phyloP scores from a whole-genome alignment of 2,797 vertebrate genomes.

The Leucoraja ocellata region DNA sequence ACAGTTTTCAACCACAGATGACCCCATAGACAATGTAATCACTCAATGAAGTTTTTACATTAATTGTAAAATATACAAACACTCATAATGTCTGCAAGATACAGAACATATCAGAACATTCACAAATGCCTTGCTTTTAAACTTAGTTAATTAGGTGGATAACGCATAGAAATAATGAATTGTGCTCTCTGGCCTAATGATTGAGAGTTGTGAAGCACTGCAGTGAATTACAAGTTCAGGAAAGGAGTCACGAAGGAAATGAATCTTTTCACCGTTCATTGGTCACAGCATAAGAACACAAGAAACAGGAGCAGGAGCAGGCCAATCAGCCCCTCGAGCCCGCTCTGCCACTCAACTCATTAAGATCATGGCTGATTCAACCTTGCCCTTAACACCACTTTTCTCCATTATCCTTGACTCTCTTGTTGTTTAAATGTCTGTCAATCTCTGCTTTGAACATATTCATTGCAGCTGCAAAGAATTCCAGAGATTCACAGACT shows the following conservation, averaged over 20 bases:
- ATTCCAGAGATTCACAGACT: too few relatives aligned
- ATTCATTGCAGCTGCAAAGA: too few relatives aligned
- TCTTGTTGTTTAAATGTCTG: too few relatives aligned
- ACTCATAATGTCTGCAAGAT: slow-evolving; percentile 31
- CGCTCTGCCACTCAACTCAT: too few relatives aligned
- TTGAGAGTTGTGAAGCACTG: neutral
- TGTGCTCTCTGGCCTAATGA: neutral
- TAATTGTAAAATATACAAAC: slow-evolving; percentile 32
- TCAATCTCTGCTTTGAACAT: too few relatives aligned
- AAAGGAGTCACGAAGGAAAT: neutral
- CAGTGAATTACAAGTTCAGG: neutral
- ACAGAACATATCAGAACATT: slow-evolving; percentile 15
- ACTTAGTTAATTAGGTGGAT: neutral
- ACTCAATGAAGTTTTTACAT: slow-evolving; percentile 36
- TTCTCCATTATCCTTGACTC: too few relatives aligned
- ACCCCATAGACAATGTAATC: slow-evolving; percentile 26
- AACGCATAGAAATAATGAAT: slow-evolving; percentile 15
- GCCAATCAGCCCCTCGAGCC: too few relatives aligned
- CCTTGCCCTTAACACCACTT: too few relatives aligned
- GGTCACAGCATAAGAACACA: neutral
- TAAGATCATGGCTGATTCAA: neutral
- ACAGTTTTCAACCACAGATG: slow-evolving; percentile 23
- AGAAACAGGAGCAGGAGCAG: too few relatives aligned
- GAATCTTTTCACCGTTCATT: neutral
- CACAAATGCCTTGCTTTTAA: neutral